A percentile compares a stretch with the other conserved stretches of the same genome.
phyloP scores from a whole-genome alignment of 2,888 invertebrate genomes.

The Lamellibrachia satsuma region DNA sequence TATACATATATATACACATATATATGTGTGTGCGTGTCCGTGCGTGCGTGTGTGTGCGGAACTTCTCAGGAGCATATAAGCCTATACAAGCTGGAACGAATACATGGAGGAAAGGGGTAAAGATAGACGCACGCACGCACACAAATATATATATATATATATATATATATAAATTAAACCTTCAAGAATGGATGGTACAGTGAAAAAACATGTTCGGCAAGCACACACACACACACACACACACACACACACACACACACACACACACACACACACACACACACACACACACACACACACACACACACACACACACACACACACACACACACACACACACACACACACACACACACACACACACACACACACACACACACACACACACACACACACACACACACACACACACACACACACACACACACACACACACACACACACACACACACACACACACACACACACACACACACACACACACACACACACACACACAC shows the following conservation, averaged over 20 bases:
- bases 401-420: slow-evolving; percentile 40
- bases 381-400: slow-evolving; percentile 39
- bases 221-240: no score
- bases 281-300: slow-evolving; percentile 41
- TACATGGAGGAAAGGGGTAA: slow-evolving; percentile 32
- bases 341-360: slow-evolving; percentile 38
- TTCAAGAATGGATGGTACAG: no score
- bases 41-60: background rate
- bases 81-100: no score
- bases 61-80: background rate
- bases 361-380: slow-evolving; percentile 38
- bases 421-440: slow-evolving; percentile 39
- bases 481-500: background rate
- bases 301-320: slow-evolving; percentile 41
- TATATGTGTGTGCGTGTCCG: background rate
- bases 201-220: no score
- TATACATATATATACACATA: no score
- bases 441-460: slow-evolving; percentile 37
- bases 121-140: slow-evolving; percentile 35
- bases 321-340: slow-evolving; percentile 42
- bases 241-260: slow-evolving; percentile 41
- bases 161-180: no score
- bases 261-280: slow-evolving; percentile 42
- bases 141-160: no score
- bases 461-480: slow-evolving; percentile 32